Evolutionary conservation across 2,113 vertebrate genomes (phyloP).

Genomic region (Embiotoca jacksoni): DNA sequence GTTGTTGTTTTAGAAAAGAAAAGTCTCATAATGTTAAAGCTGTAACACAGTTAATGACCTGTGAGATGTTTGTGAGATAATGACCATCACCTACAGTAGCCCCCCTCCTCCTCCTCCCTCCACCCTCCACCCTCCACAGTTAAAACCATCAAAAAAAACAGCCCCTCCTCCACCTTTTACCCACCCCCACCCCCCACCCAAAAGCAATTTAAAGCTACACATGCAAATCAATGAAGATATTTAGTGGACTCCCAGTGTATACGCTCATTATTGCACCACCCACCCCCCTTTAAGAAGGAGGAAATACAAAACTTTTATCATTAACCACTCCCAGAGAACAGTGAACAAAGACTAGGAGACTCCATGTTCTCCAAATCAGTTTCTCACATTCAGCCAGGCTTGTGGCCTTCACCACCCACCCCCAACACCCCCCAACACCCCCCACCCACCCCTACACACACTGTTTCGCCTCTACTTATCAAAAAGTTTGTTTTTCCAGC

Average conservation of each 20-base stretch:
- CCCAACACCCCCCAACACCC: background rate
- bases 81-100: conserved; percentile 41
- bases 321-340: conserved; percentile 64
- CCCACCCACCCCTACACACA: background rate
- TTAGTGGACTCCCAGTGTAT: conserved; percentile 28
- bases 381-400: conserved; percentile 7
- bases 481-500: background rate
- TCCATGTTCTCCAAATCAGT: conserved; percentile 43
- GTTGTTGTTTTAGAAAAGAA: no score
- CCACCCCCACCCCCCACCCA: background rate
- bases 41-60: no score
- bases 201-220: conserved; percentile 24
- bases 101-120: no score
- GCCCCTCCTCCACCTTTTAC: conserved; percentile 66
- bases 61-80: background rate
- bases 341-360: conserved; percentile 66
- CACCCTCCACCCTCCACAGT: no score
- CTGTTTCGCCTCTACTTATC: background rate
- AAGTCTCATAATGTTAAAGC: no score
- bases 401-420: conserved; percentile 1
- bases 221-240: conserved; percentile 59
- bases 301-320: conserved; percentile 37
- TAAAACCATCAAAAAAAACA: background rate
- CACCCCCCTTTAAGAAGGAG: conserved; percentile 16
- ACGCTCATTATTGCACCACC: conserved; percentile 20